phyloP scores from a whole-genome alignment of 2,113 vertebrate species.

The Passer domesticus region DNA sequence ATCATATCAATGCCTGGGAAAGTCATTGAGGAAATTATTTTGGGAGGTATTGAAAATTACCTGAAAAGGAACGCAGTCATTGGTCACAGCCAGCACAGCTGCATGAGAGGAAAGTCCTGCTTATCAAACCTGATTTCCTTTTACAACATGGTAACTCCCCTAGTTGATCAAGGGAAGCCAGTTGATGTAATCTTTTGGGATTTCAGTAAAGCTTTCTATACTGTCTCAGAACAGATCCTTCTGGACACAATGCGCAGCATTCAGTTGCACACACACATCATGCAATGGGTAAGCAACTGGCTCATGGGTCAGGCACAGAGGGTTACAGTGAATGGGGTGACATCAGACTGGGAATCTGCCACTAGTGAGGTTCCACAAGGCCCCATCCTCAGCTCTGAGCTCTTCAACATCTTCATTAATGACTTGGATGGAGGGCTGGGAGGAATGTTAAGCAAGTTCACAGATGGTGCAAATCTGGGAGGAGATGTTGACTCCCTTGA shows the following conservation, averaged over 20 bases:
- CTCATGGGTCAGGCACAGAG: rapidly evolving
- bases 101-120: neutral
- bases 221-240: neutral
- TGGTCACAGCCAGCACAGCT: neutral
- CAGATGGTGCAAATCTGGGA: neutral
- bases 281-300: neutral
- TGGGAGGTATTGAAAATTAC: neutral
- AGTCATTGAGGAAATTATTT: neutral
- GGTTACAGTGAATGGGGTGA: neutral
- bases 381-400: rapidly evolving
- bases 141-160: neutral
- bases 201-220: neutral
- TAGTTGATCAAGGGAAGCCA: neutral
- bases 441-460: neutral
- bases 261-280: neutral
- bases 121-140: neutral
- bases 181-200: too few relatives aligned
- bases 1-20: neutral
- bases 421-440: rapidly evolving
- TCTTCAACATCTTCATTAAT: neutral
- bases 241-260: neutral
- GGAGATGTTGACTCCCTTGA: neutral
- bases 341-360: rapidly evolving
- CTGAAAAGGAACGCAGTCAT: rapidly evolving
- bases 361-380: rapidly evolving